Evolutionary conservation across 1,140 invertebrate genomes (phyloP), one percentile per base, ranked within the genome.

Genomic region (Heterodera schachtii): DNA sequence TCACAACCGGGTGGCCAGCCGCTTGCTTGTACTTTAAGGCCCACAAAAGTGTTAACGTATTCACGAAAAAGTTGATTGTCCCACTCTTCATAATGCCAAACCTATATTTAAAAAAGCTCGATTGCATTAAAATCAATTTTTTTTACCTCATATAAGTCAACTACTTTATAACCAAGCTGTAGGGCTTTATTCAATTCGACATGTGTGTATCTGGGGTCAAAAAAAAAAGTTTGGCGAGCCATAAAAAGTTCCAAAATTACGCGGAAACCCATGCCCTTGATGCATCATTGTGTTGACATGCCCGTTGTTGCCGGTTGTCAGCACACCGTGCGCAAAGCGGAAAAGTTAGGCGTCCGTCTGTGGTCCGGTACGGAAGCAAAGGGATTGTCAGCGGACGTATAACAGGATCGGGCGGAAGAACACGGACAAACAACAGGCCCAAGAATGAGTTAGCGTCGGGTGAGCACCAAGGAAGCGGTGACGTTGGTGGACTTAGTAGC

Each of bases 141-240:
- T 73, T 73, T 46, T 0, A 73, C 71, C 21, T 73, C 71, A 73
- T n/a, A 73, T 16, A 49, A 9, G 9, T 49, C 47, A 49, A 9
- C 9, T 4, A 49, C 47, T 4, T 6, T 9, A 49, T 49, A 73
- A n/a, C 19, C 49, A 19, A 31, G 49, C 21, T 16, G 47, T 21
- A 81, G 44, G 3, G 79, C 79, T 21, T 73, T 19, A 82, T 81
- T 81, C 3, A 81, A 13, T 31, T 60, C 81, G 3, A 80, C 49
- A 70, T 81, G 79, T 2, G 79, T 81, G 31, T n/a, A n/a, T n/a
- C n/a, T n/a, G n/a, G n/a, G n/a, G n/a, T n/a, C n/a, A n/a, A n/a
- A n/a, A n/a, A n/a, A n/a, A n/a, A n/a, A n/a, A n/a, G n/a, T n/a
- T n/a, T n/a, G n/a, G n/a, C n/a, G n/a, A n/a, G n/a, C n/a, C n/a